phyloP scores from a whole-genome alignment of 1,140 invertebrate species.

The Drosophila kohkoa region DNA sequence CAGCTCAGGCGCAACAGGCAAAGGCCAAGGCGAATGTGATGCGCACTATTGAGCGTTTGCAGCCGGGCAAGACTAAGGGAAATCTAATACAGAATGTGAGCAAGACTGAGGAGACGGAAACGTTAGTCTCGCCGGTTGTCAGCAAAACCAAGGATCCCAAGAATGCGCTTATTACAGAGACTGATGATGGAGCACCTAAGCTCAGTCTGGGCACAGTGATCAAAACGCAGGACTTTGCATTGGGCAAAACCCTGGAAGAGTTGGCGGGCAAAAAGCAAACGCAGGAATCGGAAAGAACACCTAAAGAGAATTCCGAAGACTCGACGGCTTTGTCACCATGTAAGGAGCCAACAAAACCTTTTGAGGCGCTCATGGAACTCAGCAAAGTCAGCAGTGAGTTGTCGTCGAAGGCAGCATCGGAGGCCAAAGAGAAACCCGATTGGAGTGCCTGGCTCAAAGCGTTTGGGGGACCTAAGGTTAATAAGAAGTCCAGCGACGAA shows the following conservation, averaged over 20 bases:
- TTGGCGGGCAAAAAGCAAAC: slow-evolving; percentile 84
- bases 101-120: slow-evolving; percentile 82
- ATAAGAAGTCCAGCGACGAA: slow-evolving; percentile 81
- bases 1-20: slow-evolving; percentile 69
- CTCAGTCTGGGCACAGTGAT: slow-evolving; percentile 92
- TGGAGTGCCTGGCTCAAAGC: slow-evolving; percentile 96
- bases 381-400: slow-evolving; percentile 44
- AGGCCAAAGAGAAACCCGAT: slow-evolving; percentile 90
- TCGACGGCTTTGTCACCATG: slow-evolving; percentile 18
- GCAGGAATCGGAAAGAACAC: slow-evolving; percentile 32
- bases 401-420: slow-evolving; percentile 85
- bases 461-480: slow-evolving; percentile 91
- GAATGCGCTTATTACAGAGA: slow-evolving; percentile 86
- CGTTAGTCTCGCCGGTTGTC: slow-evolving; percentile 65
- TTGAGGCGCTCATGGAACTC: slow-evolving; percentile 67
- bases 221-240: slow-evolving; percentile 87
- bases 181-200: slow-evolving; percentile 89
- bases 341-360: slow-evolving; percentile 59
- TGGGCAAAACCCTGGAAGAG: slow-evolving; percentile 87
- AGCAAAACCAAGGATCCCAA: slow-evolving; percentile 86
- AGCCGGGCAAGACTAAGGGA: slow-evolving; percentile 93
- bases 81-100: slow-evolving; percentile 89
- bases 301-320: slow-evolving; percentile 69
- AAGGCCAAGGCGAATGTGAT: slow-evolving; percentile 90
- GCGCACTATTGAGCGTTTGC: slow-evolving; percentile 92